Percentiles rank a stretch among this genome's conserved stretches.
These are phyloP conservation scores for Linepithema humile DNA, from an alignment of 1,140 invertebrate genomes.

Conservation along the genomic window DNA sequence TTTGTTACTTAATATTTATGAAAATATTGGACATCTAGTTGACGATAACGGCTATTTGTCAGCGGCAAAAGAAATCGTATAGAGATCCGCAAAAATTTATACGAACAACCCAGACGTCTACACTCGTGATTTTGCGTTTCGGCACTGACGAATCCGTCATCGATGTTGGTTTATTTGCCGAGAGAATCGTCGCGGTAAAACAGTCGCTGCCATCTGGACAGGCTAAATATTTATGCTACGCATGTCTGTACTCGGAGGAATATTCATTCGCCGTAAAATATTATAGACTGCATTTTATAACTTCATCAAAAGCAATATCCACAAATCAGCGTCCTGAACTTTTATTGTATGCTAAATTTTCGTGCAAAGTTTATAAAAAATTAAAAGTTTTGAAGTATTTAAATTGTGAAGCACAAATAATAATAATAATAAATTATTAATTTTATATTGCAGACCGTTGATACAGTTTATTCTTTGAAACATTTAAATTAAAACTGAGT, in stretches of 20 bases:
- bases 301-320: not conserved
- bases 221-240: conserved; percentile 18
- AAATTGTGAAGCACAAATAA: not conserved
- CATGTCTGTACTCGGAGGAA: not conserved
- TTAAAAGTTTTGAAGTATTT: not conserved
- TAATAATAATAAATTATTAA: too few relatives aligned
- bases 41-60: conserved; percentile 29
- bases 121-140: not conserved
- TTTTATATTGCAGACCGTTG: too few relatives aligned
- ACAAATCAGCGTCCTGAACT: not conserved
- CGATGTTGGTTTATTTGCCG: conserved; percentile 22
- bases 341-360: not conserved
- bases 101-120: not conserved
- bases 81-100: conserved; percentile 6
- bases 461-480: not conserved
- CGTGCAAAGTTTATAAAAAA: not conserved
- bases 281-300: not conserved
- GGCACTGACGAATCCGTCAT: not conserved
- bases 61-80: not conserved
- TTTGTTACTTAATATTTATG: not conserved
- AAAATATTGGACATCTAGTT: conserved; percentile 40
- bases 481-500: not conserved
- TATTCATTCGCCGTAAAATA: not conserved
- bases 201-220: not conserved
- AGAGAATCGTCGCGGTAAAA: not conserved